Conservation (phyloP, 2,888 invertebrate species). For the Cryptus armator region DNA sequence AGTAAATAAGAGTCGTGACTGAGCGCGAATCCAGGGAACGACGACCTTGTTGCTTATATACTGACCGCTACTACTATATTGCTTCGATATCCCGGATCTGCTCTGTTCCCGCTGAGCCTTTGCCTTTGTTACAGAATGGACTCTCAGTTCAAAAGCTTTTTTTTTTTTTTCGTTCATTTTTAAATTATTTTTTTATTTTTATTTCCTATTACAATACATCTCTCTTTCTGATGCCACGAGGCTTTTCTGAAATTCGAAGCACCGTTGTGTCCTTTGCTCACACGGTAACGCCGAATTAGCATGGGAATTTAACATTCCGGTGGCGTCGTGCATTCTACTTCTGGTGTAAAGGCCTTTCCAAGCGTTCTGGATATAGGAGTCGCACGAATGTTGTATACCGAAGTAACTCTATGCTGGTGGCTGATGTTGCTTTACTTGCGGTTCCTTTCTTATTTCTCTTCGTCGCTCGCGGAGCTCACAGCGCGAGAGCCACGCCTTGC, state of each 20-base stretch:
- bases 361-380: conserved; percentile 47
- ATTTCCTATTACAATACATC: neutral
- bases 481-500: conserved; percentile 80
- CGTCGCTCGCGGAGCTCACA: conserved; percentile 53
- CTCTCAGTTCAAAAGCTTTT: conserved; percentile 56
- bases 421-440: conserved; percentile 71
- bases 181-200: neutral
- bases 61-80: conserved; percentile 59
- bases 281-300: conserved; percentile 65
- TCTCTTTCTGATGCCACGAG: conserved; percentile 33
- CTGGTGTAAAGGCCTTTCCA: conserved; percentile 65
- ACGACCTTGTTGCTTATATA: conserved; percentile 71
- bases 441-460: conserved; percentile 83
- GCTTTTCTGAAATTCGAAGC: neutral
- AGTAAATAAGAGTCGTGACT: conserved; percentile 22
- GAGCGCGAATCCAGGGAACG: conserved; percentile 55
- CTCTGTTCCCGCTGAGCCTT: conserved; percentile 34
- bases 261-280: conserved; percentile 18
- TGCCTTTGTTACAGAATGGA: conserved; percentile 56
- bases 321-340: conserved; percentile 73
- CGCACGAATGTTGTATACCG: conserved; percentile 22
- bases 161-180: conserved; percentile 47
- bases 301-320: conserved; percentile 83
- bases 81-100: conserved; percentile 65
- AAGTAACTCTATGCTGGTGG: conserved; percentile 16